Evolutionary conservation across 2,797 vertebrate genomes (phyloP).

Genomic region (Scolopax rusticola): DNA sequence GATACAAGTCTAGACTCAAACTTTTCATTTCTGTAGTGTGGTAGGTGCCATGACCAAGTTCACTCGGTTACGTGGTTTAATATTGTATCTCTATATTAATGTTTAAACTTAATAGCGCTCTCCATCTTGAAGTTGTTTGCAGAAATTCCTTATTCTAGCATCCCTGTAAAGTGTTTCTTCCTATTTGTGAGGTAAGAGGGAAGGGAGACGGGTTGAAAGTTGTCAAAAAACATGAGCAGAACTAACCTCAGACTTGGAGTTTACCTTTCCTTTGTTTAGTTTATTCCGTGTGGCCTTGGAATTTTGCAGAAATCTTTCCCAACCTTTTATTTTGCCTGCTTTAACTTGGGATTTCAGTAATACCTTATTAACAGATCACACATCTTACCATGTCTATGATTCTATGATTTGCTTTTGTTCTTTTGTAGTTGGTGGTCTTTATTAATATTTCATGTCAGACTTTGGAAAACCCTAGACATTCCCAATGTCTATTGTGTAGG

Average conservation of each 20-base stretch:
- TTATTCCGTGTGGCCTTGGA: not conserved
- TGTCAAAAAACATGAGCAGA: not conserved
- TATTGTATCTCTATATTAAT: not conserved
- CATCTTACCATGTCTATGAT: not conserved
- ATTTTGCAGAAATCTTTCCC: not conserved
- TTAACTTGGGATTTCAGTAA: not conserved
- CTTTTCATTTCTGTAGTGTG: not conserved
- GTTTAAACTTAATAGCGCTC: not conserved
- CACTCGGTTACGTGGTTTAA: not conserved
- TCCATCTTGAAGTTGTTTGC: not conserved
- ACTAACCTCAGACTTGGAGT: not conserved
- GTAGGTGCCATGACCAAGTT: not conserved
- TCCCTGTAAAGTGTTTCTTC: not conserved
- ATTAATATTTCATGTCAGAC: not conserved
- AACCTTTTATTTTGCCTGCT: not conserved
- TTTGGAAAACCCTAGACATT: not conserved
- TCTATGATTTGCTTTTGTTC: not conserved
- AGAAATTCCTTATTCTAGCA: not conserved
- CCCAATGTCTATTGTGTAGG: fast-evolving
- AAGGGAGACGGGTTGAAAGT: not conserved
- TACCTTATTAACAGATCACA: not conserved
- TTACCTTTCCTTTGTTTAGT: not conserved
- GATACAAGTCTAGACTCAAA: not conserved
- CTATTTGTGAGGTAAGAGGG: not conserved
- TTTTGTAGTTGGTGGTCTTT: not conserved